Base-by-base conservation (phyloP, 2,888 invertebrate genomes). In the Danaus chrysippus region DNA sequence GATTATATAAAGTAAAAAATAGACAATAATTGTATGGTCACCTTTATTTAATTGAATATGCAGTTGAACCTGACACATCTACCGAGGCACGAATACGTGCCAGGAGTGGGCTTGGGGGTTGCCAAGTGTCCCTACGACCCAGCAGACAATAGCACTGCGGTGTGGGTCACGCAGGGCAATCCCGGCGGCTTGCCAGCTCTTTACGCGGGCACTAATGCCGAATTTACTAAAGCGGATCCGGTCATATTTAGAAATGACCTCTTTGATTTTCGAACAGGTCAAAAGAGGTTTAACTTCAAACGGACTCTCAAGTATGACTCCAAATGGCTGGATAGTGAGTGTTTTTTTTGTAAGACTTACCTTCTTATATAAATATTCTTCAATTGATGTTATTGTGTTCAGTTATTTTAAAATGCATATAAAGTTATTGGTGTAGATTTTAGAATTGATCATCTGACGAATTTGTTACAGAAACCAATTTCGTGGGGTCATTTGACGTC, bases 71-170 rank as follows among this genome's bases (percentile, higher is more conserved):
- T 92, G 63, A 92, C 93, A 17, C 92, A 92, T 68, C 83, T 93
- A 57, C 91, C 92, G 10, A 83, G 92, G 56, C 92, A 92, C 74
- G 93, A 93, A 73, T 92, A 92, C 75, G 91, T 93, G 69, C 93
- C 93, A 43, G 93, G 93, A 61, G 91, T 93, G 61, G 94, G 94
- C n/a, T 85, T 92, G 61, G 94, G 94, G 23, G 92, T 93, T 61
- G 95, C 94, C 56, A 93, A 94, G 76, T 95, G 95, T 77, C 94
- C 95, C 10, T 94, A 93, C 76, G 94, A 95, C 83, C 94, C 94
- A 0, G 92, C 92, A 63, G 94, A 95, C 82, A 95, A 95, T 86
- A 93, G 93, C 72, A 95, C 95, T 1, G 94, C 94, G 5, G 93
- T 95, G 44, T 94, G 94, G 92, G 93, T 94, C 79, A 94, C 93